Conservation (phyloP, 2,113 vertebrate genomes). For the Grallaria varia region DNA sequence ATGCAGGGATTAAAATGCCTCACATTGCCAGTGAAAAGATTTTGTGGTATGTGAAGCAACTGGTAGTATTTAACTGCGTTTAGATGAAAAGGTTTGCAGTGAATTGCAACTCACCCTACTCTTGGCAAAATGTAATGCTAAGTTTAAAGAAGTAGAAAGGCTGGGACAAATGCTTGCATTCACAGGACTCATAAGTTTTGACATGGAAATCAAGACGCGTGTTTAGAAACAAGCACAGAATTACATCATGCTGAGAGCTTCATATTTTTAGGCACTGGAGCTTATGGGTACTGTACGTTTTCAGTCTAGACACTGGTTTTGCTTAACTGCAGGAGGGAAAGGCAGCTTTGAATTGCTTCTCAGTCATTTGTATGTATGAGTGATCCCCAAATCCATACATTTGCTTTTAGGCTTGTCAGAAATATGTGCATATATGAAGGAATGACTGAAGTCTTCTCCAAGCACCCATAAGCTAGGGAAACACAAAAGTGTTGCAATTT, state of each 20-base stretch:
- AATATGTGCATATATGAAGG: not conserved
- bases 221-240: slow-evolving; percentile 1
- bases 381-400: not conserved
- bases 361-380: not conserved
- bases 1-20: slow-evolving; percentile 23
- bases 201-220: not conserved
- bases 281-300: not conserved
- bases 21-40: not conserved
- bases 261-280: not conserved
- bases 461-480: not conserved
- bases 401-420: not conserved
- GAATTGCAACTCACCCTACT: not conserved
- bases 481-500: not conserved
- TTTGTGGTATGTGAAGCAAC: not conserved
- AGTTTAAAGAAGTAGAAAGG: not conserved
- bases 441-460: not conserved
- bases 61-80: not conserved
- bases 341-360: slow-evolving; percentile 1
- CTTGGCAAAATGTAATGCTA: not conserved
- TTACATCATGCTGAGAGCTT: slow-evolving; percentile 14
- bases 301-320: not conserved
- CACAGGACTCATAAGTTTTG: slow-evolving; percentile 16
- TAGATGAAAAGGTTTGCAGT: not conserved
- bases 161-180: not conserved
- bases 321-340: not conserved